Percentiles rank a stretch among this genome's conserved stretches.
phyloP scores from a whole-genome alignment of 2,113 vertebrate genomes.

The Diphyllodes magnificus region DNA sequence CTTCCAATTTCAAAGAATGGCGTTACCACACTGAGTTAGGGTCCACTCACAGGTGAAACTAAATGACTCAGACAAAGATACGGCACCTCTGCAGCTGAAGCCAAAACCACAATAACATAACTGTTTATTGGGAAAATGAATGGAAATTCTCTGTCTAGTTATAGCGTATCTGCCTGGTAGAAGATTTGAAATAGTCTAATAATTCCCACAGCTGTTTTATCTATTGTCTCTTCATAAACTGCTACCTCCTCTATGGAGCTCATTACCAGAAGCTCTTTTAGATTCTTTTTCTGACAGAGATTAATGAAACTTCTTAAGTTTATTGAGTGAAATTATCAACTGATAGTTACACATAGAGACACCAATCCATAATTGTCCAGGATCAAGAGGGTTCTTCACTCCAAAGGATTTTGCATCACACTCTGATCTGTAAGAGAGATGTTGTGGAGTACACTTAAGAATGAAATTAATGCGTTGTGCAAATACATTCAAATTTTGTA shows the following conservation, averaged over 20 bases:
- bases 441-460: not conserved
- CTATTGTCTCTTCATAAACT: not conserved
- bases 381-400: not conserved
- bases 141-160: not conserved
- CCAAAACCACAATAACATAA: not conserved
- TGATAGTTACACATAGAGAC: not conserved
- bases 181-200: not conserved
- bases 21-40: fast-evolving
- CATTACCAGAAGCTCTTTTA: not conserved
- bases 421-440: not conserved
- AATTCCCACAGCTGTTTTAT: not conserved
- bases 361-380: not conserved
- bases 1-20: not conserved
- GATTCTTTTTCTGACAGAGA: not conserved
- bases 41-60: not conserved
- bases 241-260: not conserved
- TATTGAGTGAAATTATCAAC: not conserved
- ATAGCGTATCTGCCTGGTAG: not conserved
- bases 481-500: not conserved
- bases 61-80: not conserved
- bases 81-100: not conserved
- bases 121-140: not conserved
- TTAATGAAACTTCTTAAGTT: not conserved
- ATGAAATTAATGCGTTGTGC: not conserved
- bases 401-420: not conserved